These are phyloP conservation scores for Australoheros scitulus DNA, from an alignment of 2,113 vertebrate species.

Conservation along the genomic window DNA sequence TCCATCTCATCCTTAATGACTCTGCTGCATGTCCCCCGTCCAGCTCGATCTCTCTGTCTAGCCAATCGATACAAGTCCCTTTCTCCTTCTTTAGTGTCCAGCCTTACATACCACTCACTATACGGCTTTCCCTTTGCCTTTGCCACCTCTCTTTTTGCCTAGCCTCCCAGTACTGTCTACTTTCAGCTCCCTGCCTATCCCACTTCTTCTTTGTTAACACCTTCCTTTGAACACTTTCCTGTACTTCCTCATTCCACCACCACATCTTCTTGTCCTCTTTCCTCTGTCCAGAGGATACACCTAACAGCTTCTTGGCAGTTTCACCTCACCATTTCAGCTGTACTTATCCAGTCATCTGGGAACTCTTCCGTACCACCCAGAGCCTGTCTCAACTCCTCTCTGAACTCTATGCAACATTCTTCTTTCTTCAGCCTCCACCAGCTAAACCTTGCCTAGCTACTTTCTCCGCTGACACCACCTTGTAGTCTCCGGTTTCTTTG, in stretches of 20 bases:
- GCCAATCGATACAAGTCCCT: not conserved
- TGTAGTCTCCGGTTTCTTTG: too few relatives aligned
- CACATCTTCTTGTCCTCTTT: not conserved
- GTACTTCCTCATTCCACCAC: not conserved
- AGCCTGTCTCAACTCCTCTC: not conserved
- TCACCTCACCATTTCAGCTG: not conserved
- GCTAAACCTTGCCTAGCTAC: not conserved
- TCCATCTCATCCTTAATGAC: not conserved
- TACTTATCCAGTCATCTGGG: not conserved
- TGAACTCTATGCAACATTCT: not conserved
- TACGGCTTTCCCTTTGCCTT: not conserved
- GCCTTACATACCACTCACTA: not conserved
- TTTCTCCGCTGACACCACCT: too few relatives aligned
- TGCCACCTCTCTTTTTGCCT: not conserved
- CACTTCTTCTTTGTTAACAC: not conserved
- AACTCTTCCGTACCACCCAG: not conserved
- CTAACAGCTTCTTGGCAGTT: not conserved
- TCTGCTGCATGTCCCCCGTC: not conserved
- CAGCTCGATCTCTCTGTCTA: not conserved
- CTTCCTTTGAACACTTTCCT: not conserved
- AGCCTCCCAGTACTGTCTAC: not conserved
- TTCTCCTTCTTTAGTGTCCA: not conserved
- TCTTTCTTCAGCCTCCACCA: not conserved
- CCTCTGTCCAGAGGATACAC: not conserved
- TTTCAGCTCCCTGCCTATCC: not conserved